These are phyloP conservation scores for Nothobranchius kuhntae DNA, from an alignment of 2,113 vertebrate genomes.

Conservation along the genomic window DNA sequence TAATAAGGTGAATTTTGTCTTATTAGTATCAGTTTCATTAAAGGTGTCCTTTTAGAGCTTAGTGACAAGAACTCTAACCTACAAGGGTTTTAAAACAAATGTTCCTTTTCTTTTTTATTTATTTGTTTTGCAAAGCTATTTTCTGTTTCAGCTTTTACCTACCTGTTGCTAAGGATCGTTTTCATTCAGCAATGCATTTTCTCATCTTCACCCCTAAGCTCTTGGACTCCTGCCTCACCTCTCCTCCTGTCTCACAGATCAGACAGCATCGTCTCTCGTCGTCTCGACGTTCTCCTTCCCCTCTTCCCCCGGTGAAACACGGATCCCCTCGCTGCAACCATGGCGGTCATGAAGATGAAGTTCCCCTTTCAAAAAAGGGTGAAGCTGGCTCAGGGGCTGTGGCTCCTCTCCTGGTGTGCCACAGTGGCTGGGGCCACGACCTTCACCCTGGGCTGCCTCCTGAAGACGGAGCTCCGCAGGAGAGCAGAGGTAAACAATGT, in stretches of 20 bases:
- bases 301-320: conserved; percentile 53
- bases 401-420: conserved; percentile 84
- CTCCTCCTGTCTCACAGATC: conserved; percentile 42
- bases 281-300: conserved; percentile 56
- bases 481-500: conserved; percentile 77
- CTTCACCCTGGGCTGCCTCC: conserved; percentile 81
- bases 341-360: conserved; percentile 84
- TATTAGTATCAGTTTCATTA: conserved; percentile 12
- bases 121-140: background rate
- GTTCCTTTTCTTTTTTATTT: background rate
- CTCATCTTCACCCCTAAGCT: background rate
- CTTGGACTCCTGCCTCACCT: conserved; percentile 18
- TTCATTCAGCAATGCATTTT: conserved; percentile 4
- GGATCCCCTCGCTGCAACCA: conserved; percentile 57
- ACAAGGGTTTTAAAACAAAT: background rate
- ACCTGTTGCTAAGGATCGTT: background rate
- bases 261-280: conserved; percentile 43
- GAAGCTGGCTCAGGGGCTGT: conserved; percentile 83
- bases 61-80: background rate
- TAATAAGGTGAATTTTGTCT: conserved; percentile 61
- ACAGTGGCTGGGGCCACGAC: conserved; percentile 77
- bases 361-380: conserved; percentile 83
- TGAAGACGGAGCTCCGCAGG: conserved; percentile 82
- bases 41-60: conserved; percentile 7
- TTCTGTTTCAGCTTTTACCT: background rate